phyloP scores from a whole-genome alignment of 2,888 invertebrate species.

The Carpatolechia fugitivella region DNA sequence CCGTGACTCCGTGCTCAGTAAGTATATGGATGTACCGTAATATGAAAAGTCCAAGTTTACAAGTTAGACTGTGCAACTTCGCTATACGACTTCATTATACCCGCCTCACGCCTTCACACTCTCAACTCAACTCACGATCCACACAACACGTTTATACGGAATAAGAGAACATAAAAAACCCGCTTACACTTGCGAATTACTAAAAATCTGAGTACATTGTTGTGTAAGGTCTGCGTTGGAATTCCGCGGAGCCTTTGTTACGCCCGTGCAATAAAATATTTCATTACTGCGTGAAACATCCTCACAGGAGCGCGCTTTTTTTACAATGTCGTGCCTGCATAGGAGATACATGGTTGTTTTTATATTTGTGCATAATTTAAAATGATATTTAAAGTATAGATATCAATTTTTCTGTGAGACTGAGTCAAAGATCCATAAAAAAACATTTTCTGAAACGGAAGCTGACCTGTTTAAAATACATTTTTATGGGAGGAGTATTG shows the following conservation, averaged over 20 bases:
- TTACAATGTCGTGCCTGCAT: neutral
- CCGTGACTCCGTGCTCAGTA: too few relatives aligned
- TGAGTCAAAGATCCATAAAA: too few relatives aligned
- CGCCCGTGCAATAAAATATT: conserved; percentile 64
- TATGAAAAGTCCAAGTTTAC: neutral
- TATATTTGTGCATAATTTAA: too few relatives aligned
- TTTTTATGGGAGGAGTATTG: too few relatives aligned
- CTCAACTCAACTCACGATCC: conserved; percentile 9
- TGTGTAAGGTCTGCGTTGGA: conserved; percentile 51
- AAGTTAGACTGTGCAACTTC: conserved; percentile 1
- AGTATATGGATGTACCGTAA: too few relatives aligned
- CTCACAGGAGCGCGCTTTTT: conserved; percentile 13
- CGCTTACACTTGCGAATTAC: conserved; percentile 53
- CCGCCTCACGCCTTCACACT: neutral
- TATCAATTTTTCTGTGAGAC: too few relatives aligned
- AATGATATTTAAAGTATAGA: too few relatives aligned
- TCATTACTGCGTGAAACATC: conserved; percentile 65
- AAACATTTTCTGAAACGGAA: too few relatives aligned
- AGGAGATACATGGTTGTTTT: neutral
- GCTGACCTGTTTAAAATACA: too few relatives aligned
- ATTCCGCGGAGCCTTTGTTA: conserved; percentile 53
- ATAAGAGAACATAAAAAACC: conserved; percentile 41
- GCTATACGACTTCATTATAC: neutral
- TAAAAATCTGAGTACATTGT: conserved; percentile 68
- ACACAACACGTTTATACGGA: conserved; percentile 11